Evolutionary conservation across 2,797 vertebrate species (phyloP), one percentile per base, ranked within the genome.

Genomic region (Pygocentrus nattereri): DNA sequence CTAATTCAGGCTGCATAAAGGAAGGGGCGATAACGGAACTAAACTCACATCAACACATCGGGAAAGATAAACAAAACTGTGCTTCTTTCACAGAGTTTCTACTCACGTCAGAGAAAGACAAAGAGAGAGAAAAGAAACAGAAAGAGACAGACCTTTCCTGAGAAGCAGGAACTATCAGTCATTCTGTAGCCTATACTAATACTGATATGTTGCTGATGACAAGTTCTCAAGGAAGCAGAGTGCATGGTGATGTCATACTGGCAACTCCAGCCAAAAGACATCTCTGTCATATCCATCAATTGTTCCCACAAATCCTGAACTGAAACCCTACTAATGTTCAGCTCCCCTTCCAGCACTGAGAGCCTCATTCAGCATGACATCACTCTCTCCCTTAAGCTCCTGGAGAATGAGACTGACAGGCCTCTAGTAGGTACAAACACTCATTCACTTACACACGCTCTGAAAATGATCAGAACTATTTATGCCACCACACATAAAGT

Each of bases 241-340:
- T 19, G 41, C 52, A 15, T 21, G 72, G 49, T 91, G 93, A 94
- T 87, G 91, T 93, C 90, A 93, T 89, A 38, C 27, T 82, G 15
- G 8, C 64, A 84, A 41, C 74, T 76, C 49, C 27, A 83, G 94
- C 91, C 92, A 94, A 91, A 91, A 92, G 84, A 90, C 88, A 88
- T 86, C 85, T 88, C 84, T 85, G 86, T 90, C 88, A 90, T 89
- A 92, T 92, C 91, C 89, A 92, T 93, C 90, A 91, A 89, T 93
- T 92, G 91, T 94, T 92, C 89, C 83, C 78, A 81, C 82, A 86
- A 84, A 72, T 81, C 52, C 65, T 64, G 73, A 69, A 67, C 83
- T 74, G 80, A 81, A 87, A 84, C 77, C 25, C 75, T 49, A 11
- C 74, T 72, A 76, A 49, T 38, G 38, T 23, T 41, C 74, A 47